phyloP scores from a whole-genome alignment of 2,797 vertebrate species.

The Falco naumanni region DNA sequence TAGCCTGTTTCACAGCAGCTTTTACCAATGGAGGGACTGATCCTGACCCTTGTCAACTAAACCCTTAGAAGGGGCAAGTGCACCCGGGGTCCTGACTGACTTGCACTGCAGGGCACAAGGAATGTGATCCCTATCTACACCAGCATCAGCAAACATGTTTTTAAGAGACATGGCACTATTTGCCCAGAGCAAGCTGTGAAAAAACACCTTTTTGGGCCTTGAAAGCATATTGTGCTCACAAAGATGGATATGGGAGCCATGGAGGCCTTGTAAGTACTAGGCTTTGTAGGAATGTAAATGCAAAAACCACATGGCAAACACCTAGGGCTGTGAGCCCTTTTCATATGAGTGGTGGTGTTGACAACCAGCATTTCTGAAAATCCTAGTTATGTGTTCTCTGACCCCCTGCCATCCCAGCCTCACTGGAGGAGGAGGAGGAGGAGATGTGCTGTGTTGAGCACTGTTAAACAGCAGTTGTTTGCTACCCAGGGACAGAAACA shows the following conservation, averaged over 20 bases:
- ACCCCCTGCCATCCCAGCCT: background rate
- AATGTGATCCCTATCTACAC: rapidly evolving
- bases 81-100: background rate
- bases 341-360: background rate
- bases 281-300: background rate
- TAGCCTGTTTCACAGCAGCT: background rate
- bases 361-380: background rate
- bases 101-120: background rate
- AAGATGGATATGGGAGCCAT: background rate
- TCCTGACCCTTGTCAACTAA: background rate
- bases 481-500: background rate
- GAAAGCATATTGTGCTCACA: background rate
- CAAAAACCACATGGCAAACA: background rate
- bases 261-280: background rate
- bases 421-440: background rate
- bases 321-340: background rate
- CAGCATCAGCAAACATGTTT: background rate
- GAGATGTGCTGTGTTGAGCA: background rate
- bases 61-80: background rate
- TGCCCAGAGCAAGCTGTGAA: background rate
- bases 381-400: background rate
- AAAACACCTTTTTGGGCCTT: background rate
- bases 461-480: background rate
- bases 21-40: background rate
- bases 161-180: background rate